A percentile compares a stretch with the other conserved stretches of the same genome.
Evolutionary conservation across 2,888 invertebrate genomes (phyloP).

Genomic region (Drosophila nr. perissopoda): DNA sequence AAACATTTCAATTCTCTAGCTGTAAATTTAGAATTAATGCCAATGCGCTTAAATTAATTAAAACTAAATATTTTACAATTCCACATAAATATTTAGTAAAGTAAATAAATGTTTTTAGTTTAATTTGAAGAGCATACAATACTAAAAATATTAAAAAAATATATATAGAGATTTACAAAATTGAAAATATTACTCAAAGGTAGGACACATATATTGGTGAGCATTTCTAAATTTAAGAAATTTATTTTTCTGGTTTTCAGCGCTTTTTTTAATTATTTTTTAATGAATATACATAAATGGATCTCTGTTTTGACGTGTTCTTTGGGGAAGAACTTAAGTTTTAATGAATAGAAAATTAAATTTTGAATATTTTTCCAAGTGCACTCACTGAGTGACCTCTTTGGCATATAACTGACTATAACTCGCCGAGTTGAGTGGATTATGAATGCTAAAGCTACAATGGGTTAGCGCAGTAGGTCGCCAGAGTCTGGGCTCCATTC

Average conservation of each 20-base stretch:
- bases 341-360: background rate
- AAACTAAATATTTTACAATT: background rate
- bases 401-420: conserved; percentile 4
- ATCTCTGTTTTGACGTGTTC: background rate
- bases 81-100: background rate
- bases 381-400: conserved; percentile 38
- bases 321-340: background rate
- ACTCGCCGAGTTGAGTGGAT: background rate
- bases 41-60: background rate
- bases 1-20: background rate
- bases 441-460: conserved; percentile 1
- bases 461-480: conserved; percentile 15
- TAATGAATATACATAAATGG: too few relatives aligned
- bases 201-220: background rate
- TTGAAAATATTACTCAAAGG: background rate
- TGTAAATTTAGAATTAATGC: background rate
- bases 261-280: too few relatives aligned
- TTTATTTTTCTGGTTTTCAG: too few relatives aligned
- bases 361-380: background rate
- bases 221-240: background rate
- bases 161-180: background rate
- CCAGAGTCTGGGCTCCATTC: background rate
- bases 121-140: background rate
- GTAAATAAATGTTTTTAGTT: background rate
- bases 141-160: background rate